Evolutionary conservation across 30 jellyfish, hydroid and myxozoan species (phyloP).

Genomic region (Aurelia aurita): DNA sequence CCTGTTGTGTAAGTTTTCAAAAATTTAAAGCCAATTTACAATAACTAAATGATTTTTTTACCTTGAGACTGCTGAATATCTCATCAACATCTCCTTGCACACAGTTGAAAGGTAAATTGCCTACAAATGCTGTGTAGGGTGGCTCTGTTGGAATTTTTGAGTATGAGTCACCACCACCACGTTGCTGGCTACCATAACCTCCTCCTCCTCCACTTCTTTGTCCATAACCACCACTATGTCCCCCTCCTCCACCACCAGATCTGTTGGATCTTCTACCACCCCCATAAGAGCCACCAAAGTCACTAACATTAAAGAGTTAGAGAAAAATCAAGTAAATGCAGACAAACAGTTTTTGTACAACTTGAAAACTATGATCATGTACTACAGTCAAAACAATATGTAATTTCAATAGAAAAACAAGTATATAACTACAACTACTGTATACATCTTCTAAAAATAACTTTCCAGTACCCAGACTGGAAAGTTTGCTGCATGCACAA

Average conservation of each 20-base stretch:
- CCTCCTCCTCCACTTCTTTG: slow-evolving; percentile 89
- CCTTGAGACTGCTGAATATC: slow-evolving; percentile 84
- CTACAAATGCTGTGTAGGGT: slow-evolving; percentile 97
- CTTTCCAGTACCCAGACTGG: too few relatives aligned
- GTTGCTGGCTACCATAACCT: slow-evolving; percentile 17
- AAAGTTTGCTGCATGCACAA: too few relatives aligned
- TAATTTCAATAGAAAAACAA: too few relatives aligned
- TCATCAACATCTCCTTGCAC: slow-evolving; percentile 99
- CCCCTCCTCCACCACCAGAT: slow-evolving; percentile 72
- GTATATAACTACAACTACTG: too few relatives aligned
- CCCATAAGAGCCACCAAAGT: slow-evolving; percentile 87
- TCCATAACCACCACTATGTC: slow-evolving; percentile 49
- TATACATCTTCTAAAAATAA: too few relatives aligned
- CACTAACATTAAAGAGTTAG: slow-evolving; percentile 31
- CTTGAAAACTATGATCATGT: too few relatives aligned
- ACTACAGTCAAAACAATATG: background rate
- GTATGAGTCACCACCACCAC: slow-evolving; percentile 20
- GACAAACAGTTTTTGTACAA: too few relatives aligned
- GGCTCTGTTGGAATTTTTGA: slow-evolving; percentile 84
- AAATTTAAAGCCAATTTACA: too few relatives aligned
- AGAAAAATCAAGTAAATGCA: too few relatives aligned
- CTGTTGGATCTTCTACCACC: slow-evolving; percentile 70
- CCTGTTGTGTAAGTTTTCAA: too few relatives aligned
- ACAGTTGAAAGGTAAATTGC: slow-evolving; percentile 93
- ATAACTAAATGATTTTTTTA: too few relatives aligned